Base-by-base conservation (phyloP, 1,140 invertebrate species). In the Stenopsyche tienmushanensis region DNA sequence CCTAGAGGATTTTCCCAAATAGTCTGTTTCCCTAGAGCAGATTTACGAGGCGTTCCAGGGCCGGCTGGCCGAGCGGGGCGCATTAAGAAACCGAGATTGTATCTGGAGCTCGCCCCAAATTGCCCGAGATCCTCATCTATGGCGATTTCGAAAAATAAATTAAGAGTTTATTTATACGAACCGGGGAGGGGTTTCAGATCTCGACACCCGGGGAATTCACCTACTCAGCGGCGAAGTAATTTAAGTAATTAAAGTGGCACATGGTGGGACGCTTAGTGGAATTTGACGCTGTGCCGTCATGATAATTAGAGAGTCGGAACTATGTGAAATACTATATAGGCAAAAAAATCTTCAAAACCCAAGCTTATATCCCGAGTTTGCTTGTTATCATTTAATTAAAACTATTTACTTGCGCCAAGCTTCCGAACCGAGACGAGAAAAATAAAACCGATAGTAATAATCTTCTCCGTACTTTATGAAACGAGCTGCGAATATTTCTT, bases 81-180 rank as follows among this genome's bases (percentile, higher is more conserved):
- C 41, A 44, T 59, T 59, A 59, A 59, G 57, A 41, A 26, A 15
- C 21, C 13, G 55, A 55, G 52, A 64, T 64, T 53, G 13, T 64
- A 64, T 64, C 62, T 42, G 23, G 20, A 21, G 15, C 17, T 34
- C 45, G 47, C 60, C 47, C 60, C 60, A 64, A 64, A 64, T 64
- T 64, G 42, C 13, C 50, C 34, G 34, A 62, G 45, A 62, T 49
- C 23, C 24, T 49, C 41, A 29, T 62, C 45, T 34, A 18, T 41
- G 29, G 41, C 21, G 60, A 62, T 29, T 44, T 50, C 45, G 47
- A 54, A 64, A 64, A 64, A 64, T 64, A 64, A 54, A 64, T 54
- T 54, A 64, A 58, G 34, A 52, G 20, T 39, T 64, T 54, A 55
- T 55, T 64, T 58, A 34, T 45, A 21, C 25, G 41, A 18, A 8